Evolutionary conservation across 2,888 invertebrate genomes (phyloP).

Genomic region (Pyrocoelia pectoralis): DNA sequence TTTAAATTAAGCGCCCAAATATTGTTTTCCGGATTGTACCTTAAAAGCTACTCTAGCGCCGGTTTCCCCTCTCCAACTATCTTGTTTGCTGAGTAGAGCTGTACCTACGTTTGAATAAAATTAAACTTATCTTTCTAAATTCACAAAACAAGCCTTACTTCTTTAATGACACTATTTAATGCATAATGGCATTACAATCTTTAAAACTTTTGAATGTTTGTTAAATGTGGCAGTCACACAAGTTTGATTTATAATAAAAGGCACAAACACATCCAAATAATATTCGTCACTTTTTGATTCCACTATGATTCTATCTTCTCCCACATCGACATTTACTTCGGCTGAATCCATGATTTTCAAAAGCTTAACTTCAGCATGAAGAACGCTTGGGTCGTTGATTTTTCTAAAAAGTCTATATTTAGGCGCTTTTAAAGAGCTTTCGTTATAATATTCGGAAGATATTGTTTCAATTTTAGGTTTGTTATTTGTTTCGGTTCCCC

Average conservation of each 20-base stretch:
- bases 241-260: neutral
- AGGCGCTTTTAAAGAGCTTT: neutral
- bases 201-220: conserved; percentile 4
- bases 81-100: too few relatives aligned
- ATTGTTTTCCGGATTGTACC: too few relatives aligned
- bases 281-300: neutral
- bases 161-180: neutral
- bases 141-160: too few relatives aligned
- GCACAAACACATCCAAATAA: neutral
- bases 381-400: neutral
- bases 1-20: too few relatives aligned
- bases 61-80: too few relatives aligned
- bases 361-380: neutral
- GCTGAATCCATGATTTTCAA: neutral
- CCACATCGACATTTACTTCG: neutral
- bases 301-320: conserved; percentile 2
- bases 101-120: too few relatives aligned
- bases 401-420: neutral
- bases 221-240: neutral
- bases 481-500: neutral
- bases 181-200: neutral
- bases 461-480: conserved; percentile 9
- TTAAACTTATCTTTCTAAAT: too few relatives aligned
- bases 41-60: too few relatives aligned
- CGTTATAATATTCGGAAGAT: neutral